phyloP scores from a whole-genome alignment of 2,113 vertebrate species.

The Neoarius graeffei region DNA sequence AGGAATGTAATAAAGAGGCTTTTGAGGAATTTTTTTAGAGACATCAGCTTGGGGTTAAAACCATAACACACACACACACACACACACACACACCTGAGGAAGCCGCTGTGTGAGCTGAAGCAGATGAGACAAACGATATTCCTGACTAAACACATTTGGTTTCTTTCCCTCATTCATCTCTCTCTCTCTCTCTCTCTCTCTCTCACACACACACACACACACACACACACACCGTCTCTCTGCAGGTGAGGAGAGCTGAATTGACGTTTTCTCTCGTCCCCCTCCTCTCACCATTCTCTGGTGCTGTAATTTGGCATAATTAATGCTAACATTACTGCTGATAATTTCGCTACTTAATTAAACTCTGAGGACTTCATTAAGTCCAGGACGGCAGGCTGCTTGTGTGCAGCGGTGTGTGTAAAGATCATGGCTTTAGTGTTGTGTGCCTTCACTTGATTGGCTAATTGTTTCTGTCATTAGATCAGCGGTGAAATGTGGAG shows the following conservation, averaged over 20 bases:
- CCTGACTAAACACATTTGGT: conserved; percentile 18
- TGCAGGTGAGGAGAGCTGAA: conserved; percentile 97
- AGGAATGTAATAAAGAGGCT: not conserved
- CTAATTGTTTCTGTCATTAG: conserved; percentile 94
- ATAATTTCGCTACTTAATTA: conserved; percentile 99
- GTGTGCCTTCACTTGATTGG: conserved; percentile 39
- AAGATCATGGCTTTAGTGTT: conserved; percentile 32
- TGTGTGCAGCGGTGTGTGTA: not conserved
- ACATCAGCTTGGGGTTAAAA: not conserved
- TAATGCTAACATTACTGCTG: conserved; percentile 99
- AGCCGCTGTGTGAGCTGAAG: not conserved
- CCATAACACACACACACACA: not conserved
- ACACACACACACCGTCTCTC: conserved; percentile 61
- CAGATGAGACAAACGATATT: not conserved
- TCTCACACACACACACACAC: conserved; percentile 51
- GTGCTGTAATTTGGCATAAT: conserved; percentile 99
- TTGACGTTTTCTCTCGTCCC: conserved; percentile 87
- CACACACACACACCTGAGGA: not conserved
- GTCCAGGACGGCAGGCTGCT: conserved; percentile 58
- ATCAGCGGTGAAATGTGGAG: not conserved
- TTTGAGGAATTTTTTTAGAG: not conserved
- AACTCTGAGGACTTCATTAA: conserved; percentile 99
- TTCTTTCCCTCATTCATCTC: conserved; percentile 55
- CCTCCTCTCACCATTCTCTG: conserved; percentile 84
- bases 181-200: conserved; percentile 41